Evolutionary conservation across 2,797 vertebrate genomes (phyloP).

Genomic region (Furcifer pardalis): DNA sequence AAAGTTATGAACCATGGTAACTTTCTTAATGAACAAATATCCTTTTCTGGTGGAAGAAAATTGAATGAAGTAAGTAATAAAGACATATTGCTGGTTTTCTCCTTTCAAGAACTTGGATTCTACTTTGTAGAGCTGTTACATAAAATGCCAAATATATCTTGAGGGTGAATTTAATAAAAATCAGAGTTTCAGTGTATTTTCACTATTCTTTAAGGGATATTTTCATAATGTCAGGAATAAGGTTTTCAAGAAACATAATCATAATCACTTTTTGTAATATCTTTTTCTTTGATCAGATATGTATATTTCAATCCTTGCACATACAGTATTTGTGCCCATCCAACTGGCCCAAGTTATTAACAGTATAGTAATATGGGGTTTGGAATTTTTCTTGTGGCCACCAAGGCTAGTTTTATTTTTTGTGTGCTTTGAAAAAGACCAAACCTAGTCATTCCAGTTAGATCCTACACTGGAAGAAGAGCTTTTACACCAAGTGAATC

Average conservation of each 20-base stretch:
- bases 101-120: background rate
- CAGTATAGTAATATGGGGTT: too few species aligned
- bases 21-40: background rate
- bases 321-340: too few species aligned
- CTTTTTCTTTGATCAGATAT: background rate
- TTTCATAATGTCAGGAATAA: background rate
- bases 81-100: background rate
- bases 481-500: too few species aligned
- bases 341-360: too few species aligned
- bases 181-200: background rate
- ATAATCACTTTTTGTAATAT: background rate
- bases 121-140: background rate
- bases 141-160: background rate
- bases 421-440: too few species aligned
- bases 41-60: background rate
- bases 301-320: too few species aligned
- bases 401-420: too few species aligned
- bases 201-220: background rate
- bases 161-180: background rate
- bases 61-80: background rate
- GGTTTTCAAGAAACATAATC: background rate
- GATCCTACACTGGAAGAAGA: too few species aligned
- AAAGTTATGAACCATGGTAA: background rate
- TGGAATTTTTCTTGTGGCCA: too few species aligned
- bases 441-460: too few species aligned